Evolutionary conservation across 2,888 invertebrate species (phyloP).

Genomic region (Heliconius hortense): DNA sequence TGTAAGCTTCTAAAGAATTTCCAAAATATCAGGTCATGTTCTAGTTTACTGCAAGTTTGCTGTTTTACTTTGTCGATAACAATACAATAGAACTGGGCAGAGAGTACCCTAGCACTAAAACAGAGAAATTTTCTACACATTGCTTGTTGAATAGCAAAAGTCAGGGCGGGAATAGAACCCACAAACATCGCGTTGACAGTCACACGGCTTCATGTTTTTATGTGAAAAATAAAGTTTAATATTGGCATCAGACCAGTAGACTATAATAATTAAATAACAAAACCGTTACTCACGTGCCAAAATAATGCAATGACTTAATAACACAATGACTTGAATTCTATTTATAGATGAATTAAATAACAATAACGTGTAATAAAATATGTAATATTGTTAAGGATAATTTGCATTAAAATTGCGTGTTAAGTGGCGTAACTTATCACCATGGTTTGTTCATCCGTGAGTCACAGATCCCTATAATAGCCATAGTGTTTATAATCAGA

Average conservation of each 20-base stretch:
- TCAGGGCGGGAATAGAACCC: not conserved
- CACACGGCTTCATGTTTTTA: too few relatives aligned
- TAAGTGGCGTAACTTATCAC: not conserved
- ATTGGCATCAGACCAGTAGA: not conserved
- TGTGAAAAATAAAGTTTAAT: too few relatives aligned
- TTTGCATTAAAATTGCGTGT: not conserved
- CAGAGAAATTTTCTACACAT: not conserved
- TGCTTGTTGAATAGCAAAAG: not conserved
- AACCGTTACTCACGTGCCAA: slow-evolving; percentile 8
- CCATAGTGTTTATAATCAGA: too few relatives aligned
- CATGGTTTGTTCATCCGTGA: too few relatives aligned
- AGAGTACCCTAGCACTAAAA: too few relatives aligned
- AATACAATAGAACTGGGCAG: too few relatives aligned
- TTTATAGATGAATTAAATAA: slow-evolving; percentile 7
- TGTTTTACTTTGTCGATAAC: too few relatives aligned
- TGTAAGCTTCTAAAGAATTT: not conserved
- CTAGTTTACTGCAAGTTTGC: too few relatives aligned
- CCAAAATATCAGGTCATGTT: not conserved
- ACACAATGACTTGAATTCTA: slow-evolving; percentile 21
- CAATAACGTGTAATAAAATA: not conserved
- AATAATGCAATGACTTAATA: slow-evolving; percentile 15
- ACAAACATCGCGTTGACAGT: too few relatives aligned
- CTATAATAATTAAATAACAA: not conserved
- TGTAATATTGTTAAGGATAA: not conserved
- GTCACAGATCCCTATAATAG: too few relatives aligned